Evolutionary conservation across 2,113 vertebrate genomes (phyloP).

Genomic region (Cyanocitta stelleri): DNA sequence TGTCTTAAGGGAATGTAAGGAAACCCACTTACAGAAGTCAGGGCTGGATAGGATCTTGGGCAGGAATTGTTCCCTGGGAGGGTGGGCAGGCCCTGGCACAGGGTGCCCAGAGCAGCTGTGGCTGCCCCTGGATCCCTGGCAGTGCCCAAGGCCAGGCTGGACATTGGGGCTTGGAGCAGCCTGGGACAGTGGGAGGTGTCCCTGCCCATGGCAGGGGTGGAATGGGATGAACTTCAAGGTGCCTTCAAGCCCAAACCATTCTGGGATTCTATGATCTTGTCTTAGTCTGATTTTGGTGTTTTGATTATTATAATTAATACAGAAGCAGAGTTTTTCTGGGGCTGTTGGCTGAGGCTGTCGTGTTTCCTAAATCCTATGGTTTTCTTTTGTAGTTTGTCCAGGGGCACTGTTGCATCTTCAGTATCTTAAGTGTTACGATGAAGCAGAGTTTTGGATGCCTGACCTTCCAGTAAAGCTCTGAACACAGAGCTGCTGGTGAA

Average conservation of each 20-base stretch:
- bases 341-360: neutral
- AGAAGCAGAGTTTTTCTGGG: neutral
- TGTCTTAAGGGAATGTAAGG: neutral
- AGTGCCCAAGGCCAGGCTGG: neutral
- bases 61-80: rapidly evolving
- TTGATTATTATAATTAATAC: neutral
- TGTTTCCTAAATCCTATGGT: rapidly evolving
- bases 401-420: rapidly evolving
- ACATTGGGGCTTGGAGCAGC: rapidly evolving
- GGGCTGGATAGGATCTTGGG: neutral
- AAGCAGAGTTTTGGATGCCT: neutral
- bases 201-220: neutral
- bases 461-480: neutral
- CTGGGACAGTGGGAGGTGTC: rapidly evolving
- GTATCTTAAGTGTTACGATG: neutral
- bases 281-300: neutral
- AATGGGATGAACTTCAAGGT: rapidly evolving
- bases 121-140: neutral
- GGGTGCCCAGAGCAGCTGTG: neutral
- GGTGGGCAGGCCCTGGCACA: neutral
- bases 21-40: neutral
- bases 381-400: neutral
- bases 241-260: neutral
- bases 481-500: neutral
- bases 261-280: neutral